phyloP scores from a whole-genome alignment of 2,888 invertebrate species.

The Diaprepes abbreviatus region DNA sequence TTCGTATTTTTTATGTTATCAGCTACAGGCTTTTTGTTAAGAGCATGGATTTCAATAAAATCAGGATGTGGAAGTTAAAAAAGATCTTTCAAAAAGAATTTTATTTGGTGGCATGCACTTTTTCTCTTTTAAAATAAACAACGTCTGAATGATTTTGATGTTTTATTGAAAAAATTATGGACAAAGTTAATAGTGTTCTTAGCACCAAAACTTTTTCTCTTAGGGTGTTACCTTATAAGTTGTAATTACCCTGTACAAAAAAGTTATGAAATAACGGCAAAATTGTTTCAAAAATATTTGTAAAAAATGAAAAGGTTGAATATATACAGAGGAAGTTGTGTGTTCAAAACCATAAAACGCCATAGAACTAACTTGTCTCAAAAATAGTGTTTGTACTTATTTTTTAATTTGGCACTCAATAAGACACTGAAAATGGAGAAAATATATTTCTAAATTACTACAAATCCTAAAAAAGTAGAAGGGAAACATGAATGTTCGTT shows the following conservation, averaged over 20 bases:
- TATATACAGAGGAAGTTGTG: conserved; percentile 1
- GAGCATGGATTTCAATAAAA: too few relatives aligned
- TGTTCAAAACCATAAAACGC: background rate
- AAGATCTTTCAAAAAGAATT: too few relatives aligned
- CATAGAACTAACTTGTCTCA: conserved; percentile 2
- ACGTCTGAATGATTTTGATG: too few relatives aligned
- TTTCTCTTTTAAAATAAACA: too few relatives aligned
- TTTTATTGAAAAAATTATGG: conserved; percentile 7
- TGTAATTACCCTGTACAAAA: conserved; percentile 16
- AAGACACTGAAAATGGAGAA: conserved; percentile 7
- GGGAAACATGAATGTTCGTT: background rate
- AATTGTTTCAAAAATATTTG: background rate
- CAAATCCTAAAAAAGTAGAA: background rate
- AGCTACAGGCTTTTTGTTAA: too few relatives aligned
- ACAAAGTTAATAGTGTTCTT: conserved; percentile 13
- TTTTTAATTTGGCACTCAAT: conserved; percentile 19
- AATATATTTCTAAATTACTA: background rate
- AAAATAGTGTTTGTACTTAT: conserved; percentile 20
- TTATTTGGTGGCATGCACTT: too few relatives aligned
- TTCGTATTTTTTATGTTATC: too few relatives aligned
- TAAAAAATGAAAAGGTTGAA: too few relatives aligned
- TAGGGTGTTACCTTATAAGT: conserved; percentile 7
- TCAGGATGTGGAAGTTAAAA: too few relatives aligned
- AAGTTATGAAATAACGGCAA: conserved; percentile 12
- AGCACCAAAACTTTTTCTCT: conserved; percentile 6